Percentiles rank a stretch among this genome's conserved stretches.
Evolutionary conservation across 1,140 invertebrate species (phyloP).

Genomic region (Hermetia illucens): DNA sequence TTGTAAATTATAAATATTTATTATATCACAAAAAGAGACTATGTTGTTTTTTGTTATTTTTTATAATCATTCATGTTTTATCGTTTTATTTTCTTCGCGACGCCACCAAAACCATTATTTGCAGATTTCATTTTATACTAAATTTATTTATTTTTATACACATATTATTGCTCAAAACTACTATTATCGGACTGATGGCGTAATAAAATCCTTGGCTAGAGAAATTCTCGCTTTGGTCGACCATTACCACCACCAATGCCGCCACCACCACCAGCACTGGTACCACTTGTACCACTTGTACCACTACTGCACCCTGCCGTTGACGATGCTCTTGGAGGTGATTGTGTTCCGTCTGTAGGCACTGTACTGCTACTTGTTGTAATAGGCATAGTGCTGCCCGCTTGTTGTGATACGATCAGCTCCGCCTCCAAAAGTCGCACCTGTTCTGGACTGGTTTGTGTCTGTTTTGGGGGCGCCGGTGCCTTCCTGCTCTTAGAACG

Average conservation of each 20-base stretch:
- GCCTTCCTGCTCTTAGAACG: constrained; percentile 54
- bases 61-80: too few species aligned
- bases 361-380: too few species aligned
- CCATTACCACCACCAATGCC: constrained; percentile 6
- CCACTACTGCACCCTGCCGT: constrained; percentile 8
- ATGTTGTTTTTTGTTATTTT: too few species aligned
- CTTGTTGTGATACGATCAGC: constrained; percentile 8
- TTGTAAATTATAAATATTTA: too few species aligned
- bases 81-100: too few species aligned
- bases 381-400: constrained; percentile 13
- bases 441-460: constrained; percentile 20
- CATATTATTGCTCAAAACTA: constrained; percentile 16
- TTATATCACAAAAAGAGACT: too few species aligned
- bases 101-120: too few species aligned
- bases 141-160: too few species aligned
- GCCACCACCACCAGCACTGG: constrained; percentile 12
- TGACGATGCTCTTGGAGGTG: too few species aligned
- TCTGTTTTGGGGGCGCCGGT: constrained; percentile 39
- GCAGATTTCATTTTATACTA: too few species aligned
- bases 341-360: not conserved
- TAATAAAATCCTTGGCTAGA: constrained; percentile 27
- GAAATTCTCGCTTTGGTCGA: constrained; percentile 21
- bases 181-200: constrained; percentile 20
- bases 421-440: constrained; percentile 23
- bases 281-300: too few species aligned